Base-by-base conservation (phyloP, 2,113 vertebrate genomes). In the Colius striatus region DNA sequence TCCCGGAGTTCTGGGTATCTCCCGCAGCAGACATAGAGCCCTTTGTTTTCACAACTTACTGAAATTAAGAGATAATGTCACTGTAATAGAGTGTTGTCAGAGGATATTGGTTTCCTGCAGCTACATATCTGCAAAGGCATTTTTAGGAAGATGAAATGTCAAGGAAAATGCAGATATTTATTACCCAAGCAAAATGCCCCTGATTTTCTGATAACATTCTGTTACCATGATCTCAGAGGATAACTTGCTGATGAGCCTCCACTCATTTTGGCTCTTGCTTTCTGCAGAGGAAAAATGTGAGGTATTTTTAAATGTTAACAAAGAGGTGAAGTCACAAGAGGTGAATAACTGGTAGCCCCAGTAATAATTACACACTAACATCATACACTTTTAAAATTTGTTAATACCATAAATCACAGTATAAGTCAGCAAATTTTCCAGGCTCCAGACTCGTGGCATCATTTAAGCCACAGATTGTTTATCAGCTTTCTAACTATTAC, bases 51-150 rank as follows among this genome's bases (percentile, higher is more conserved):
- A 41, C 82, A 91, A 12, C 13, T 86, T 83, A 71, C 34, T 68
- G 61, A 96, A 94, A 96, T 92, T 54, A 96, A 86, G 83, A 95
- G 82, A 88, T 87, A 75, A 93, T 95, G 89, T 91, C 91, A 83
- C 17, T 43, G 26, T 55, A 82, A 92, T 61, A 81, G 21, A 30
- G 27, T 53, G 13, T 81, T 89, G 41, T 86, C 86, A 79, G 62
- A 87, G 51, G 54, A 92, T 93, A 91, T 60, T 53, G 55, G 41
- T 77, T 92, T 94, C 77, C 45, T 68, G 73, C 65, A 79, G 86
- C 60, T 93, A 61, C 36, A 34, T 79, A 95, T 57, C 55, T 90
- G 68, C 83, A 87, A 91, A 92, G 30, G 57, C 22, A 90, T 96
- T 96, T 96, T 54, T 36, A 92, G 81, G 79, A 93, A 95, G 94